Evolutionary conservation across 30 jellyfish, hydroid and myxozoan genomes (phyloP), one percentile per base, ranked within the genome.

Genomic region (Sanderia malayensis): DNA sequence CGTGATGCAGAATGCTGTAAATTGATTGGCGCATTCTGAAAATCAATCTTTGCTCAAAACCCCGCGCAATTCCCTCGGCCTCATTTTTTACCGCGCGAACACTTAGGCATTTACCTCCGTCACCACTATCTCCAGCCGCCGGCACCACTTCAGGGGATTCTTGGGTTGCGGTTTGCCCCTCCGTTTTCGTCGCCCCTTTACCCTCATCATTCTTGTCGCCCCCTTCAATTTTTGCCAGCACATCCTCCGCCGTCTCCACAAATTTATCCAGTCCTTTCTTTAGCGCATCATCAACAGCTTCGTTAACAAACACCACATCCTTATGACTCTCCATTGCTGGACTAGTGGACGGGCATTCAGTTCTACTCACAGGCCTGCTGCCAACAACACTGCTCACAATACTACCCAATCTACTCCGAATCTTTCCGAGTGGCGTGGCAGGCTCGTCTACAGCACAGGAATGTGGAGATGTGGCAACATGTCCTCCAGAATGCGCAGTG

Each of bases 241-340:
- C 18, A 31, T 58, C 76, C 15, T 46, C 28, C 26, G n/a, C 27
- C 47, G 3, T 4, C 2, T 4, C 55, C 23, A 17, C 31, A 28
- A 13, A 7, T 13, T 31, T n/a, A 31, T n/a, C n/a, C n/a, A n/a
- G n/a, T n/a, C n/a, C n/a, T n/a, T n/a, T n/a, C n/a, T n/a, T n/a
- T n/a, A n/a, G n/a, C n/a, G n/a, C n/a, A n/a, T 21, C 70, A 47
- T 30, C 84, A n/a, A 66, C 92, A 15, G 19, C 74, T 11, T 60
- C 74, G 28, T 62, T 29, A 62, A 9, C 24, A 26, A 15, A 7
- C 33, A 60, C 17, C 19, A 19, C 53, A 11, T 62, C 58, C 33
- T 26, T 60, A 22, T n/a, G n/a, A n/a, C n/a, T 31, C 74, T 67
- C 55, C 44, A 37, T 28, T 79, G 17, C 44, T 24, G 13, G 74